Evolutionary conservation across 1,140 invertebrate genomes (phyloP), one percentile per base, ranked within the genome.

Genomic region (Platyura marginata): DNA sequence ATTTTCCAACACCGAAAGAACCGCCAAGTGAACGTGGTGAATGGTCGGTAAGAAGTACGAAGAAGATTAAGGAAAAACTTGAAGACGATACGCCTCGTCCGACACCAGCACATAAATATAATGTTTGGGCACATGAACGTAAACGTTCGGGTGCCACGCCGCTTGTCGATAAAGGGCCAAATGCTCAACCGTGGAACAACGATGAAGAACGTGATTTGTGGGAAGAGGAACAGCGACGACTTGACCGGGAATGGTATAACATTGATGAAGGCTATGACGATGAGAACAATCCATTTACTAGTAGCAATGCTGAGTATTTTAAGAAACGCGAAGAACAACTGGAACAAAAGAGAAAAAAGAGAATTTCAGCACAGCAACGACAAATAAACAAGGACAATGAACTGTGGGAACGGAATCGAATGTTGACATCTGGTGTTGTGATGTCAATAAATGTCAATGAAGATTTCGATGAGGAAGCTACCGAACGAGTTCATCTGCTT

Each of bases 361-460:
- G 89, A 36, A 78, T 96, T 58, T 92, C 90, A 4, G 93, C 91
- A 0, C 87, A 93, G 55, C 83, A 95, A 52, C 70, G 90, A 40
- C 92, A 97, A 65, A 94, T 78, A 59, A 87, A 95, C 61, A 92
- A 91, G 59, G 94, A 98, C 63, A 98, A 96, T 62, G 93, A 98
- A 58, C 66, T 95, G 29, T 99, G 96, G 96, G 96, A 99, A 62
- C 76, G 91, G 10, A 98, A 98, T 68, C 74, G 95, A 47, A 94
- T 99, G 87, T 69, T 98, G 9, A 92, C 91, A 3, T 94, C 89
- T 44, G 92, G 91, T 41, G 92, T 96, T 10, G 91, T 97, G 1
- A 81, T 81, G 50, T 82, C 82, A 32, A 72, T 92, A 2, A 85
- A 87, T 49, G 75, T 86, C 40, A 92, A 90, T 55, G 87, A 94